Conservation (phyloP, 2,888 invertebrate genomes). For the Mechanitis messenoides region DNA sequence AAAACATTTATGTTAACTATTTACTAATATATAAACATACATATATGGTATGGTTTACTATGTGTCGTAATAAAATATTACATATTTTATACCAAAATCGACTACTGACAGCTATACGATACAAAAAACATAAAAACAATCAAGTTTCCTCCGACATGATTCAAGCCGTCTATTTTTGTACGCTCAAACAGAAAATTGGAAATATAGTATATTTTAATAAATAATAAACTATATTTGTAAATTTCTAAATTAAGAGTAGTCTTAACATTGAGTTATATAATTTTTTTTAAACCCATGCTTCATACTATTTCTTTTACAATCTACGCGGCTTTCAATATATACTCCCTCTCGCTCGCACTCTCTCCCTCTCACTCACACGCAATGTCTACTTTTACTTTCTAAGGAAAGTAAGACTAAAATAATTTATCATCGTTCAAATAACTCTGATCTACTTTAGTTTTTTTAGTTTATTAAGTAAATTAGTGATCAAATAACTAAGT, state of each 20-base stretch:
- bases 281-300: too few species aligned
- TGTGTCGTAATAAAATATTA: background rate
- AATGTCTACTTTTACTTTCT: constrained; percentile 39
- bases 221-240: too few species aligned
- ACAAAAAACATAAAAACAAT: constrained; percentile 70
- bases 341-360: constrained; percentile 28
- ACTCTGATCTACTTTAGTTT: constrained; percentile 11
- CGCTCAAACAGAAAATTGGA: constrained; percentile 30
- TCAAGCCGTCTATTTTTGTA: constrained; percentile 64
- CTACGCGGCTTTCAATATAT: constrained; percentile 9
- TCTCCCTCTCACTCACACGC: constrained; percentile 31
- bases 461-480: background rate
- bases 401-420: constrained; percentile 11
- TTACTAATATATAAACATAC: too few species aligned
- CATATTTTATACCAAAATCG: constrained; percentile 13
- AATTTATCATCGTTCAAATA: background rate
- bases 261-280: too few species aligned
- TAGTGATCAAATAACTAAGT: too few species aligned
- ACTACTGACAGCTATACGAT: constrained; percentile 40
- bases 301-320: constrained; percentile 9
- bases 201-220: constrained; percentile 3
- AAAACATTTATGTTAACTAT: too few species aligned
- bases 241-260: too few species aligned
- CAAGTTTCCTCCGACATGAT: constrained; percentile 73
- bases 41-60: too few species aligned